phyloP scores from a whole-genome alignment of 2,797 vertebrate species.

The Sebastes cheni region DNA sequence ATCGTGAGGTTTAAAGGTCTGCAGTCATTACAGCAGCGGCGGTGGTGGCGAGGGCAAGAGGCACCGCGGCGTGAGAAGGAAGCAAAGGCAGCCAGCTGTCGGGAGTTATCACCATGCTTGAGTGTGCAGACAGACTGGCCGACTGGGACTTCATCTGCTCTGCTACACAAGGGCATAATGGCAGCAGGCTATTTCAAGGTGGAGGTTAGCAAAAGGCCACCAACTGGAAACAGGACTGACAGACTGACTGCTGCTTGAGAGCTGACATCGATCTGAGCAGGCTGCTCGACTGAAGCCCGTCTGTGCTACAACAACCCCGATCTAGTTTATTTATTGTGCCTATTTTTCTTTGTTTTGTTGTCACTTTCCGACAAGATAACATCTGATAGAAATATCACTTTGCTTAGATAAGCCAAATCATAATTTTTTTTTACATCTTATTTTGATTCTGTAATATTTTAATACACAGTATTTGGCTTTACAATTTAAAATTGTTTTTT shows the following conservation, averaged over 20 bases:
- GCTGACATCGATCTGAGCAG: constrained; percentile 37
- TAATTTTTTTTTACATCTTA: too few relatives aligned
- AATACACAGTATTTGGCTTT: neutral
- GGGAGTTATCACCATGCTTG: constrained; percentile 64
- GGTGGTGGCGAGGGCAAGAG: neutral
- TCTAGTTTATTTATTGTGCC: neutral
- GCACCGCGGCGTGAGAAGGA: constrained; percentile 1
- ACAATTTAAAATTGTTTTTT: neutral
- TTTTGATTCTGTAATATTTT: neutral
- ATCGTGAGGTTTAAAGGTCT: constrained; percentile 26
- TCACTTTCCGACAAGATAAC: neutral
- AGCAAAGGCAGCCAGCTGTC: constrained; percentile 64
- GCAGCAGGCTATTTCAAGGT: constrained; percentile 59
- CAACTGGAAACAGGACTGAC: constrained; percentile 47
- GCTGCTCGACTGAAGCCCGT: constrained; percentile 18
- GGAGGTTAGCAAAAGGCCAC: constrained; percentile 58
- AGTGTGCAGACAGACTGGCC: constrained; percentile 57
- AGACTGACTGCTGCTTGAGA: constrained; percentile 28
- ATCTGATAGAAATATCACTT: neutral
- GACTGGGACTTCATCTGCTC: constrained; percentile 65
- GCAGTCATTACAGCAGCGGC: constrained; percentile 39
- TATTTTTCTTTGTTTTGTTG: neutral
- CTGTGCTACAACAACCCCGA: neutral
- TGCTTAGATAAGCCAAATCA: neutral
- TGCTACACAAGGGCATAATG: constrained; percentile 42